Percentiles rank a stretch among this genome's conserved stretches.
Evolutionary conservation across 2,888 invertebrate genomes (phyloP).

Genomic region (Phasia obesa): DNA sequence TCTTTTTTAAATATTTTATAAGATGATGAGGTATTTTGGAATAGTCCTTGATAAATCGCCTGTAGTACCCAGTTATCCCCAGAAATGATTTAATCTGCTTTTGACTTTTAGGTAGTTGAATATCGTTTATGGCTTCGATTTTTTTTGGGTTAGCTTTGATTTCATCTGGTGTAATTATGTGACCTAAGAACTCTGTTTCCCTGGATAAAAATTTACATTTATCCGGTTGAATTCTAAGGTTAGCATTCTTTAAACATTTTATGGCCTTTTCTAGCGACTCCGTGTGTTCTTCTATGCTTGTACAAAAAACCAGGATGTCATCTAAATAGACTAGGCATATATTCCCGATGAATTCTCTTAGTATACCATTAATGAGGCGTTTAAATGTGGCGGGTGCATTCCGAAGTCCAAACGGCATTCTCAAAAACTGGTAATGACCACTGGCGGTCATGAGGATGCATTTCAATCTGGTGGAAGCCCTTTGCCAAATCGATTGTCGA

Average conservation of each 20-base stretch:
- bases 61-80: not conserved
- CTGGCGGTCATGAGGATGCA: not conserved
- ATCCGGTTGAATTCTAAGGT: slow-evolving; percentile 1
- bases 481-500: not conserved
- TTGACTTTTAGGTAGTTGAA: not conserved
- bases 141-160: not conserved
- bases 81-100: slow-evolving; percentile 8
- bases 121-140: slow-evolving; percentile 8
- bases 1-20: slow-evolving; percentile 19
- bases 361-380: not conserved
- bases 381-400: no score
- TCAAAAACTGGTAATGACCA: not conserved
- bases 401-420: not conserved
- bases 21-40: slow-evolving; percentile 9
- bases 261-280: not conserved
- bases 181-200: slow-evolving; percentile 8
- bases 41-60: slow-evolving; percentile 2
- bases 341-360: not conserved
- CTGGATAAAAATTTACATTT: not conserved
- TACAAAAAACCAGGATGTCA: slow-evolving; percentile 2
- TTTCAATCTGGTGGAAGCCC: not conserved
- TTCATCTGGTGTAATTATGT: not conserved
- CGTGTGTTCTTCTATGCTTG: slow-evolving; percentile 3
- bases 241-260: not conserved
- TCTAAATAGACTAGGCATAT: not conserved